Conservation (phyloP, 2,888 invertebrate genomes). For the Psococerastis gibbosa region DNA sequence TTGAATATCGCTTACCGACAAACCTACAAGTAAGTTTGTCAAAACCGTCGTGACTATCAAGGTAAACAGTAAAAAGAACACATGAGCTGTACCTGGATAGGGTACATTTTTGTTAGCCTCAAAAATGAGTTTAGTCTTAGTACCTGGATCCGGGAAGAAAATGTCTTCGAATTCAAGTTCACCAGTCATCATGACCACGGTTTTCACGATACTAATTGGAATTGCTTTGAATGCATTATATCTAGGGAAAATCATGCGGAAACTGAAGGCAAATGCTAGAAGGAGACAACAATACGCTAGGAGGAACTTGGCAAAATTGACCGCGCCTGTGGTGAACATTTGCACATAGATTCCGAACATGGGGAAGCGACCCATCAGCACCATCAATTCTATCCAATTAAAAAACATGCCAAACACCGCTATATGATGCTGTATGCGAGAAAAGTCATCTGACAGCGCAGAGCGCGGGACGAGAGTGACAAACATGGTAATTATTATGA, state of each 20-base stretch:
- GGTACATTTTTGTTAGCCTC: background rate
- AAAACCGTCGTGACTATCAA: constrained; percentile 62
- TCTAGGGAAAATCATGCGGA: constrained; percentile 62
- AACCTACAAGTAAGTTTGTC: constrained; percentile 64
- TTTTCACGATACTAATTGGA: constrained; percentile 46
- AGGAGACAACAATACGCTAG: constrained; percentile 62
- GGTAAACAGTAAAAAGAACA: constrained; percentile 57
- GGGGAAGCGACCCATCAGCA: constrained; percentile 69
- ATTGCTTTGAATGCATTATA: constrained; percentile 50
- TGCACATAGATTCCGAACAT: constrained; percentile 72
- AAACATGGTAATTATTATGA: constrained; percentile 52
- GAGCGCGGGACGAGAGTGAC: constrained; percentile 34
- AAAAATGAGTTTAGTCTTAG: background rate
- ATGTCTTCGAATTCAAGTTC: constrained; percentile 72
- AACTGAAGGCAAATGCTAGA: constrained; percentile 60
- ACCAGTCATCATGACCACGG: constrained; percentile 77
- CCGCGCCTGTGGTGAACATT: constrained; percentile 68
- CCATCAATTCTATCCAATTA: constrained; percentile 69
- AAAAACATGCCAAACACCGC: constrained; percentile 62
- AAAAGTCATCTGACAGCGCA: constrained; percentile 12
- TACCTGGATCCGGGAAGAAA: constrained; percentile 34
- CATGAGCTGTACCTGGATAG: constrained; percentile 39
- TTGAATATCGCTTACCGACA: constrained; percentile 71
- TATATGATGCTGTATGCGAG: constrained; percentile 58
- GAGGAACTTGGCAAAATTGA: constrained; percentile 65